These are phyloP conservation scores for Xanthia togata DNA, from an alignment of 2,888 invertebrate genomes.

Conservation along the genomic window DNA sequence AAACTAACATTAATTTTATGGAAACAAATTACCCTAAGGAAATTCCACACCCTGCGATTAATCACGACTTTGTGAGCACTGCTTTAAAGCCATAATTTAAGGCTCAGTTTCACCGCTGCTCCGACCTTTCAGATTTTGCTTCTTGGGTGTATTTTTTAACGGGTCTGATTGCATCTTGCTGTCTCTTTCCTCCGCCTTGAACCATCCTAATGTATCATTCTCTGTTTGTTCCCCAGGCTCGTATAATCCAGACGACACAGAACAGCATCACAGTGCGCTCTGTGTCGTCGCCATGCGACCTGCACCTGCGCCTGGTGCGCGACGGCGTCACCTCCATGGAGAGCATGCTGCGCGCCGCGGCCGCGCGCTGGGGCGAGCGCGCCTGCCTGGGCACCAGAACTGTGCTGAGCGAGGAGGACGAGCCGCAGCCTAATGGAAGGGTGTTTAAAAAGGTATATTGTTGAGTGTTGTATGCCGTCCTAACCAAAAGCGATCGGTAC, in stretches of 20 bases:
- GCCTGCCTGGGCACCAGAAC: conserved; percentile 97
- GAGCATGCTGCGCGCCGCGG: conserved; percentile 95
- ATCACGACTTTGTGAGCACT: conserved; percentile 7
- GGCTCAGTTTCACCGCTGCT: not conserved
- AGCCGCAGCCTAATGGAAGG: conserved; percentile 97
- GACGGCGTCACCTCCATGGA: conserved; percentile 95
- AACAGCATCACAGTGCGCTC: conserved; percentile 94
- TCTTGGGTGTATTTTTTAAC: not conserved
- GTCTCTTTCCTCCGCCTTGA: not conserved
- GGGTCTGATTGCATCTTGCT: too few relatives aligned
- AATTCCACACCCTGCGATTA: conserved; percentile 12
- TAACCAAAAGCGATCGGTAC: too few relatives aligned
- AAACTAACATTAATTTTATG: conserved; percentile 25
- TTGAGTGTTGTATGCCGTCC: not conserved
- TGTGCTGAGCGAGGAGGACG: conserved; percentile 97
- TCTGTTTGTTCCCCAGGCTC: conserved; percentile 89
- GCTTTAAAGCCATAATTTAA: not conserved
- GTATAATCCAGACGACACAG: conserved; percentile 92
- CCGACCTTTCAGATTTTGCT: too few relatives aligned
- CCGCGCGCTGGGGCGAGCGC: conserved; percentile 93
- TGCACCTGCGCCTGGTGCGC: conserved; percentile 93
- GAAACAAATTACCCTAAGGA: conserved; percentile 1
- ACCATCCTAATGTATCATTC: not conserved
- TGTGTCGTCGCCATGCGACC: conserved; percentile 92
- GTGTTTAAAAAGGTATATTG: conserved; percentile 96